Evolutionary conservation across 1,140 invertebrate genomes (phyloP).

Genomic region (Leptinotarsa defecta): DNA sequence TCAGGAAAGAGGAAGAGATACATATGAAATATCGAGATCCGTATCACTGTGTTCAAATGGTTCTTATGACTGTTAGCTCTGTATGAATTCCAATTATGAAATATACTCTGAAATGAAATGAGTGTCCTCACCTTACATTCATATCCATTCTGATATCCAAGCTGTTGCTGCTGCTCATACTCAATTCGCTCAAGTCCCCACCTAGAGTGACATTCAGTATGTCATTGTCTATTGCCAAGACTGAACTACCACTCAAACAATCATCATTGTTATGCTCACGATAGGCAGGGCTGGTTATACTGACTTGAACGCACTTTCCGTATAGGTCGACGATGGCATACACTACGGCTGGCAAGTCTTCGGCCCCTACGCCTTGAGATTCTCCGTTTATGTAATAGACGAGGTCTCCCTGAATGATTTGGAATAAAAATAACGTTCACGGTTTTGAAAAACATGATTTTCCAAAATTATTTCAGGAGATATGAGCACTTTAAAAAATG

Average conservation of each 20-base stretch:
- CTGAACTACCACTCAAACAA: conserved; percentile 55
- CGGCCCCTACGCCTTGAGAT: conserved; percentile 84
- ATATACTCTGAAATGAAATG: too few species aligned
- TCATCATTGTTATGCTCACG: conserved; percentile 56
- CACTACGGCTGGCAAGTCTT: conserved; percentile 73
- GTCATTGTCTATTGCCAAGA: conserved; percentile 55
- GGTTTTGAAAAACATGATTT: background rate
- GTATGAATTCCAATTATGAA: too few species aligned
- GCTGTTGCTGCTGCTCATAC: conserved; percentile 56
- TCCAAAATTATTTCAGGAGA: background rate
- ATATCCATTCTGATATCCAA: conserved; percentile 56
- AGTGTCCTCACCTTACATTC: conserved; percentile 48
- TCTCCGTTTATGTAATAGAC: conserved; percentile 89
- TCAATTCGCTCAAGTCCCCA: conserved; percentile 54
- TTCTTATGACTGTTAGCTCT: too few species aligned
- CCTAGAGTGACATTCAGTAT: conserved; percentile 54
- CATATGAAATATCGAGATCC: background rate
- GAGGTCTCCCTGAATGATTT: conserved; percentile 71
- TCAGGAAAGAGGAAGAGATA: background rate
- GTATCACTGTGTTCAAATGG: too few species aligned
- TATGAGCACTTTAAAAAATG: too few species aligned
- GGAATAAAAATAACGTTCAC: conserved; percentile 9
- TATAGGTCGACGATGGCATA: conserved; percentile 91
- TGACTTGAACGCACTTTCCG: conserved; percentile 90
- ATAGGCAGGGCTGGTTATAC: conserved; percentile 59